Evolutionary conservation across 2,797 vertebrate species (phyloP).

Genomic region (Malurus splendens): DNA sequence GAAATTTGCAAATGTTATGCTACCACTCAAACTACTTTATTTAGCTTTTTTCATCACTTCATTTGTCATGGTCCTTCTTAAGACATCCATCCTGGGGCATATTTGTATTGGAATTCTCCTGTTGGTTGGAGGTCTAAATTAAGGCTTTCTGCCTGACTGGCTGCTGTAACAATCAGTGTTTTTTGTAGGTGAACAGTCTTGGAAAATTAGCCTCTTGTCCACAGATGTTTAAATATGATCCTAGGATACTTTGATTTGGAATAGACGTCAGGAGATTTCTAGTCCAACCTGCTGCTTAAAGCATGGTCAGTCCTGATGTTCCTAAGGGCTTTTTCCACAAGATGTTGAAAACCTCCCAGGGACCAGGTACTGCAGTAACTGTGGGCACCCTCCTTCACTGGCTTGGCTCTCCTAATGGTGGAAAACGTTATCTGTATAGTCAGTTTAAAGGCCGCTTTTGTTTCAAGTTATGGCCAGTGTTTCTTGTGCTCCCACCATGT

Average conservation of each 20-base stretch:
- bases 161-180: neutral
- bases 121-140: neutral
- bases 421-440: neutral
- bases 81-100: fast-evolving
- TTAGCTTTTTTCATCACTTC: neutral
- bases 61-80: neutral
- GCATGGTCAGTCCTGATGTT: neutral
- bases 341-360: neutral
- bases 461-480: neutral
- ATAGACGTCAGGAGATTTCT: neutral
- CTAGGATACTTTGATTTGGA: neutral
- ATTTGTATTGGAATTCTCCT: neutral
- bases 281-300: neutral
- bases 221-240: neutral
- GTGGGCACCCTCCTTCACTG: neutral
- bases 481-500: neutral
- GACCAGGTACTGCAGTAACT: neutral
- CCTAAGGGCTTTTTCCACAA: neutral
- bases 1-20: neutral
- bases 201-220: neutral
- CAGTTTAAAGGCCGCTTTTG: neutral
- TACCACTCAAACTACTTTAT: neutral
- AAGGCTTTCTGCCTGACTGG: neutral
- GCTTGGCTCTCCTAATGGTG: neutral
- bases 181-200: neutral